Conservation (phyloP, 1,140 invertebrate genomes). For the Centruroides sculpturatus region DNA sequence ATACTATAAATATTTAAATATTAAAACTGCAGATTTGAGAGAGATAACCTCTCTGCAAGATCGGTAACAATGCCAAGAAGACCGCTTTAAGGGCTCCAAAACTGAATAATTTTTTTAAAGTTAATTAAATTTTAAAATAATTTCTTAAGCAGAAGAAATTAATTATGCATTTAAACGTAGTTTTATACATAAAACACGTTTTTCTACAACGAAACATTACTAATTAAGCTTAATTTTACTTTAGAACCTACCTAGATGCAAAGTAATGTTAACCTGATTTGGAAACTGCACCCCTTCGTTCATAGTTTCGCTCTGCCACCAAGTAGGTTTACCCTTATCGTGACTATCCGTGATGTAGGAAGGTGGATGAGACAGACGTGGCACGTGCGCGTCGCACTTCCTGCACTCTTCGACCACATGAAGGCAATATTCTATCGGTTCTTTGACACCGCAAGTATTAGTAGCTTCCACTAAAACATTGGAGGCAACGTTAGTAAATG, state of each 20-base stretch:
- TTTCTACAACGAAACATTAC: background rate
- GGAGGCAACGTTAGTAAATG: constrained; percentile 92
- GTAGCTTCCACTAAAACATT: constrained; percentile 70
- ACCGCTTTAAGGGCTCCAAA: too few species aligned
- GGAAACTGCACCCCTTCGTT: constrained; percentile 69
- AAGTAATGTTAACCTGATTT: constrained; percentile 77
- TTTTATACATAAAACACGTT: constrained; percentile 49
- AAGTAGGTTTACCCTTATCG: constrained; percentile 90
- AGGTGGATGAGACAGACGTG: constrained; percentile 58
- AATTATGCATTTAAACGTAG: constrained; percentile 55
- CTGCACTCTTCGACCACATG: constrained; percentile 53
- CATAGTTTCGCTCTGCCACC: constrained; percentile 84
- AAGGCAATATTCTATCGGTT: constrained; percentile 36
- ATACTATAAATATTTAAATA: too few species aligned
- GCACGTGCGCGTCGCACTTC: constrained; percentile 68
- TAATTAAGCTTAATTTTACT: background rate
- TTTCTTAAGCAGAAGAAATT: constrained; percentile 8
- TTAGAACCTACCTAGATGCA: constrained; percentile 60
- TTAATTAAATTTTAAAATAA: constrained; percentile 4
- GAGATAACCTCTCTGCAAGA: too few species aligned
- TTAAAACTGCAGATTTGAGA: too few species aligned
- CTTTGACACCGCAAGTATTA: constrained; percentile 78
- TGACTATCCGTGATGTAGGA: constrained; percentile 84
- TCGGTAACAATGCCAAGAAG: too few species aligned
- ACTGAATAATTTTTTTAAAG: too few species aligned